Evolutionary conservation across 2,797 vertebrate genomes (phyloP).

Genomic region (Holocentrus rufus): DNA sequence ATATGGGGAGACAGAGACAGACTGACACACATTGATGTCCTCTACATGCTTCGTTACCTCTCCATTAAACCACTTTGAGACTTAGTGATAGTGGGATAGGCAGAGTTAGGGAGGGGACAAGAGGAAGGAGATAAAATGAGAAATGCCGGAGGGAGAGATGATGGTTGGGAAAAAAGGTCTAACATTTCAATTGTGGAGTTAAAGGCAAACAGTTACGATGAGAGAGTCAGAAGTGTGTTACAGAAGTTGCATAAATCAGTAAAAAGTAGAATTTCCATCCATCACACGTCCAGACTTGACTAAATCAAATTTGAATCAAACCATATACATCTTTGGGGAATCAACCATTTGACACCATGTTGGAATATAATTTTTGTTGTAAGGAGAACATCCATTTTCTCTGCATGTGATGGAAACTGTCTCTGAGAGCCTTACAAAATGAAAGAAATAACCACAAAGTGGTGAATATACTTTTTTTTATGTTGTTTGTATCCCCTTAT

Average conservation of each 20-base stretch:
- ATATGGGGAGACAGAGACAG: slow-evolving; percentile 1
- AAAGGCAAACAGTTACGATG: no score
- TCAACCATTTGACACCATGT: no score
- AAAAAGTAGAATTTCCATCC: not conserved
- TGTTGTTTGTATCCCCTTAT: no score
- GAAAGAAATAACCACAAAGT: no score
- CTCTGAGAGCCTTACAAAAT: no score
- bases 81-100: slow-evolving; percentile 45
- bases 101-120: slow-evolving; percentile 24
- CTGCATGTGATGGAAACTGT: no score
- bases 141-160: slow-evolving; percentile 11
- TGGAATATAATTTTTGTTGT: no score
- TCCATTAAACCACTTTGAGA: slow-evolving; percentile 71
- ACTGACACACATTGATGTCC: slow-evolving; percentile 45
- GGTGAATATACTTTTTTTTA: no score
- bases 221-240: no score
- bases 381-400: no score
- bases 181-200: slow-evolving; percentile 28
- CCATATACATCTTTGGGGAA: not conserved
- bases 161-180: slow-evolving; percentile 3
- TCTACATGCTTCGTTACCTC: slow-evolving; percentile 62
- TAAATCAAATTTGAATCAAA: not conserved
- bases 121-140: slow-evolving; percentile 28
- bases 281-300: not conserved
- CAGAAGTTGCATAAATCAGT: not conserved